Conservation (phyloP, 2,888 invertebrate genomes). For the Drosophila mimica region DNA sequence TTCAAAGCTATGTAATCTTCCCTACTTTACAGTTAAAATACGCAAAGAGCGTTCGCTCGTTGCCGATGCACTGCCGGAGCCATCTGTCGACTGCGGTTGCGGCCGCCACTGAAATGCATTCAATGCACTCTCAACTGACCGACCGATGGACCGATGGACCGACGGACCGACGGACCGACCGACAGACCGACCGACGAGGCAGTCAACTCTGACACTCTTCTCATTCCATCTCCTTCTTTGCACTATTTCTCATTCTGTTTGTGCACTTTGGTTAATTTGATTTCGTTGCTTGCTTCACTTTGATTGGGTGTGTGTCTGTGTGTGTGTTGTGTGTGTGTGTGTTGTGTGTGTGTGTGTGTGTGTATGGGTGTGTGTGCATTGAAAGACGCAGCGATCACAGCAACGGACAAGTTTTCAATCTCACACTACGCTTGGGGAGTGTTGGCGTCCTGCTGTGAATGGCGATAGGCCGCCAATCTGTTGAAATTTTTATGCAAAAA, state of each 20-base stretch:
- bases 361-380: constrained; percentile 1
- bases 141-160: too few species aligned
- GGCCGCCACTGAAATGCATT: constrained; percentile 46
- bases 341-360: too few species aligned
- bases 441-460: constrained; percentile 18
- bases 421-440: background rate
- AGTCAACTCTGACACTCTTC: constrained; percentile 3
- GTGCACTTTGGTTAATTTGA: constrained; percentile 78
- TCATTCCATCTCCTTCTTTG: background rate
- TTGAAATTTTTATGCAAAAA: background rate
- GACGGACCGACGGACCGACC: too few species aligned
- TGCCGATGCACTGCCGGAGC: constrained; percentile 30
- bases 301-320: constrained; percentile 30
- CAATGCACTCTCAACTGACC: constrained; percentile 35
- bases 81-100: constrained; percentile 63
- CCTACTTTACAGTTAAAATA: constrained; percentile 75
- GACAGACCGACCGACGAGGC: background rate
- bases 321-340: background rate
- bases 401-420: background rate
- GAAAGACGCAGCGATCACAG: constrained; percentile 10
- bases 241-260: constrained; percentile 61
- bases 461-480: constrained; percentile 7
- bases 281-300: constrained; percentile 51
- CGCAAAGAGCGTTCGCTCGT: constrained; percentile 49
- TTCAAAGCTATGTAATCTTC: constrained; percentile 72